Percentiles rank a stretch among this genome's conserved stretches.
These are phyloP conservation scores for Catostylus mosaicus DNA, from an alignment of 30 jellyfish, hydroid and myxozoan genomes.

Conservation along the genomic window DNA sequence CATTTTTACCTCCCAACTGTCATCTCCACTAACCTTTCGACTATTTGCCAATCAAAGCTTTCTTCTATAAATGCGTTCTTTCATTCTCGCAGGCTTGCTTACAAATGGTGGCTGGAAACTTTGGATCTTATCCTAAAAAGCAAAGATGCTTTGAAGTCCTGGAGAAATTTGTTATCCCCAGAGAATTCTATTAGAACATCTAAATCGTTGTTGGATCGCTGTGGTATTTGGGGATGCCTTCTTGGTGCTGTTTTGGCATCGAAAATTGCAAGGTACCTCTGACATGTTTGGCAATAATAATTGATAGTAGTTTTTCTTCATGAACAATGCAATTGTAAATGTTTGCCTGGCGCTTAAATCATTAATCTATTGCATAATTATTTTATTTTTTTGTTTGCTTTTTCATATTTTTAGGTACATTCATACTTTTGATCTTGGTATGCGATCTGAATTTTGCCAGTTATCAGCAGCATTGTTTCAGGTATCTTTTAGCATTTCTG, in stretches of 20 bases:
- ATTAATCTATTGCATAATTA: too few species aligned
- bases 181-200: conserved; percentile 36
- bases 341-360: too few species aligned
- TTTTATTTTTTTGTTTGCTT: background rate
- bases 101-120: conserved; percentile 86
- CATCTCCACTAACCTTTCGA: too few species aligned
- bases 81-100: conserved; percentile 53
- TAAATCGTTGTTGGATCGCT: conserved; percentile 53
- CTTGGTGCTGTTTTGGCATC: conserved; percentile 82
- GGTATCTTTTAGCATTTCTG: conserved; percentile 56
- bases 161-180: conserved; percentile 50
- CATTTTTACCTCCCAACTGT: too few species aligned
- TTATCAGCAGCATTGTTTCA: conserved; percentile 71
- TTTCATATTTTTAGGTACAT: conserved; percentile 43
- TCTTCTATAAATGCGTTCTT: too few species aligned
- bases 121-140: conserved; percentile 60
- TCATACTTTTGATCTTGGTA: conserved; percentile 61
- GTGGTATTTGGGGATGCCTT: conserved; percentile 88
- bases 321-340: too few species aligned
- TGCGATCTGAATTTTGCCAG: conserved; percentile 66
- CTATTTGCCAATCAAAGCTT: too few species aligned
- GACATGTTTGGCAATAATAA: too few species aligned
- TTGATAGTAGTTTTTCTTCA: too few species aligned
- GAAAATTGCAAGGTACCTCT: conserved; percentile 89
- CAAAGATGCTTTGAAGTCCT: conserved; percentile 70